These are phyloP conservation scores for Boloria euphrosyne DNA, from an alignment of 2,888 invertebrate genomes.

Conservation along the genomic window DNA sequence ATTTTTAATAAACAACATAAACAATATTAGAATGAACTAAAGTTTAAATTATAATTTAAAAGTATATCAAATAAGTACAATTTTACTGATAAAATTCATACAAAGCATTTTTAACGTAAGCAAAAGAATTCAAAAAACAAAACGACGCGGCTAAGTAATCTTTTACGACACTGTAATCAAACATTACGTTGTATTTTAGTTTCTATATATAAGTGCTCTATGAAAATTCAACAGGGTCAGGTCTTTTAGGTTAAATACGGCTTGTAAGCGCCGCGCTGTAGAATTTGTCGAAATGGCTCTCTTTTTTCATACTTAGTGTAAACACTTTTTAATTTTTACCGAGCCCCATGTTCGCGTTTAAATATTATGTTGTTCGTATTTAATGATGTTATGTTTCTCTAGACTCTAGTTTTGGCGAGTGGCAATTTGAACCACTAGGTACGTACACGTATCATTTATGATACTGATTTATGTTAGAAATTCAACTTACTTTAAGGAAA, in stretches of 20 bases:
- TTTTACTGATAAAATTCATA: no score
- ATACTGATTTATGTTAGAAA: no score
- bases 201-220: slow-evolving; percentile 18
- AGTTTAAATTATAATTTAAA: no score
- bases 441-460: not conserved
- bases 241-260: slow-evolving; percentile 37
- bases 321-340: slow-evolving; percentile 34
- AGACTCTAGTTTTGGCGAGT: not conserved
- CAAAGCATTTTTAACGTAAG: not conserved
- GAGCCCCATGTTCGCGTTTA: slow-evolving; percentile 12
- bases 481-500: no score
- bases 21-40: no score
- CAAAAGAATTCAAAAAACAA: not conserved
- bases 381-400: not conserved
- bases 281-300: slow-evolving; percentile 36
- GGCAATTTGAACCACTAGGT: not conserved
- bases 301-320: slow-evolving; percentile 32
- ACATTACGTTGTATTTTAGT: not conserved
- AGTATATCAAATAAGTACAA: no score
- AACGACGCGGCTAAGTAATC: not conserved
- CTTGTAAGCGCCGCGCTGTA: slow-evolving; percentile 31
- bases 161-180: not conserved
- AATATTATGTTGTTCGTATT: not conserved
- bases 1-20: no score
- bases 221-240: slow-evolving; percentile 26